Evolutionary conservation across 1,140 invertebrate genomes (phyloP).

Genomic region (Notospermus geniculatus): DNA sequence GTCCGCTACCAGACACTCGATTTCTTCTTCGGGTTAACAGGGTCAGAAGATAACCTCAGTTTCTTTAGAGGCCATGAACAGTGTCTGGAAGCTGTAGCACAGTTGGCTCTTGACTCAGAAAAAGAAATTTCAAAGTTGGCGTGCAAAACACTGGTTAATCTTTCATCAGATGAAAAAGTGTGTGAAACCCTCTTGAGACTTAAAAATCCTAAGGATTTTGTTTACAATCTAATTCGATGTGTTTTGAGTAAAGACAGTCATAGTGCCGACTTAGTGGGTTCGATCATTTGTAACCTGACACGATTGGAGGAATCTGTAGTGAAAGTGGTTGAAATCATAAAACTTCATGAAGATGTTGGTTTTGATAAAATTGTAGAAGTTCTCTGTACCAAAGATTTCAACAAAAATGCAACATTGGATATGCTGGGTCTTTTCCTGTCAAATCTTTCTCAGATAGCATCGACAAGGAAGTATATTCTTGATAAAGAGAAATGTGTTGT

Average conservation of each 20-base stretch:
- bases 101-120: constrained; percentile 62
- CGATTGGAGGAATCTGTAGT: constrained; percentile 59
- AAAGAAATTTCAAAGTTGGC: constrained; percentile 67
- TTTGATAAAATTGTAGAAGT: constrained; percentile 65
- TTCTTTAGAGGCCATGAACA: constrained; percentile 62
- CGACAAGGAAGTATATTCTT: constrained; percentile 52
- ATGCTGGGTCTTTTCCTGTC: constrained; percentile 44
- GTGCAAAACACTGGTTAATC: constrained; percentile 69
- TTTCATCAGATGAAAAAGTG: constrained; percentile 66
- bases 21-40: constrained; percentile 67
- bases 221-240: constrained; percentile 42
- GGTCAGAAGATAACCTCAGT: constrained; percentile 64
- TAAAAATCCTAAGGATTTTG: constrained; percentile 42
- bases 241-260: constrained; percentile 60
- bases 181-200: constrained; percentile 61
- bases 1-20: constrained; percentile 42
- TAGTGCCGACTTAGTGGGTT: constrained; percentile 72
- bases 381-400: constrained; percentile 69
- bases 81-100: constrained; percentile 64
- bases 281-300: constrained; percentile 79
- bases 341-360: constrained; percentile 59
- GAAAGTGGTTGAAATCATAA: constrained; percentile 63
- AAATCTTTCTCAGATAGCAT: constrained; percentile 54
- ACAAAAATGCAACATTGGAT: constrained; percentile 43
- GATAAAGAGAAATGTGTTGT: constrained; percentile 59